phyloP scores from a whole-genome alignment of 2,113 vertebrate species.

The Chionomys nivalis region DNA sequence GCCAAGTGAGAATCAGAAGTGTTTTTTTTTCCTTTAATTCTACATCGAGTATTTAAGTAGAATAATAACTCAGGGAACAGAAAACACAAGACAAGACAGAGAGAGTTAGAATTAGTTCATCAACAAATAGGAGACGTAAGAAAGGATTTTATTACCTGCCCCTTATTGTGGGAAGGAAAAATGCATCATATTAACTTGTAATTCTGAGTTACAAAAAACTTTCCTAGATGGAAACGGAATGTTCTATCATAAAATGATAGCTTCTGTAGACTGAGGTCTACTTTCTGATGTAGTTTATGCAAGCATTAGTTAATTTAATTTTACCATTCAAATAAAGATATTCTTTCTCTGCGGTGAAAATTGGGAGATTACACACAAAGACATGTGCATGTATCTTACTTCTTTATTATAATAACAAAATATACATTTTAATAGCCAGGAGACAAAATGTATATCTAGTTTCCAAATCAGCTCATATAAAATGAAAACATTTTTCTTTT shows the following conservation, averaged over 20 bases:
- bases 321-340: neutral
- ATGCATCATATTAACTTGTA: neutral
- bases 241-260: neutral
- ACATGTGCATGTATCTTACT: neutral
- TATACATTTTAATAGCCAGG: neutral
- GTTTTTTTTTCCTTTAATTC: conserved; percentile 13
- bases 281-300: neutral
- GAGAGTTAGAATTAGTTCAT: neutral
- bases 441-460: neutral
- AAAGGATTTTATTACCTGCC: neutral
- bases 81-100: neutral
- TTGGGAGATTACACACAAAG: neutral
- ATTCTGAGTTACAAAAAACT: neutral
- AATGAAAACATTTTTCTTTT: neutral
- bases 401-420: conserved; percentile 24
- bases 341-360: neutral
- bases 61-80: neutral
- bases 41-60: neutral
- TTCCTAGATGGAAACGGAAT: conserved; percentile 7
- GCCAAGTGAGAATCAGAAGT: conserved; percentile 41
- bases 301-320: neutral
- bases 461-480: neutral
- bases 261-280: neutral
- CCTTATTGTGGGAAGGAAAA: neutral
- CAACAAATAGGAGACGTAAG: neutral